Base-by-base conservation (phyloP, 2,888 invertebrate species). In the Sarcophaga rosellei region DNA sequence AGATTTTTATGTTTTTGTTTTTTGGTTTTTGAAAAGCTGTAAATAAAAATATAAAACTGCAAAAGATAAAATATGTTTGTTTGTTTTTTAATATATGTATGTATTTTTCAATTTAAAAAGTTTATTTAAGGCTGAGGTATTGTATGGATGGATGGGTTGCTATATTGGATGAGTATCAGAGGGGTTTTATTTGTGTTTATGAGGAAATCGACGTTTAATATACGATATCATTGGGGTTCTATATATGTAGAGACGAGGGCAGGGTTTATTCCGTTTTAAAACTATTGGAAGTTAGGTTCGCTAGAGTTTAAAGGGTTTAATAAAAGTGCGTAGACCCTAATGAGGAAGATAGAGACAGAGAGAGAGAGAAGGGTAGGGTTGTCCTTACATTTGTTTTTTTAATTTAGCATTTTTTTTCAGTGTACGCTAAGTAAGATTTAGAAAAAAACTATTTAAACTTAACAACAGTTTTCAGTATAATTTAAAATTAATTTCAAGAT, bases 381-480 rank as follows among this genome's bases (percentile, higher is more conserved):
- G 4, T 53, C 35, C 35, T 10, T 35, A 53, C 15, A 3, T 15
- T 0, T 15, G 4, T 15, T 53, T 53, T 53, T 53, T 12, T 12
- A 53, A 17, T 53, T 15, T 53, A 53, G 15, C 53, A 53, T 17
- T 53, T 53, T 17, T 15, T 53, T 59, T 61, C n/a, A 25, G 44
- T 82, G 82, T 82, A 82, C 82, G 82, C 82, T 66, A 77, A 82
- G 82, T 72, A 73, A 72, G 47, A 77, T 82, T 77, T 77, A 77
- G 66, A 74, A 23, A 17, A 47, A 53, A 53, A 15, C 15, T 15
- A 0, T 53, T 53, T 53, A 35, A 10, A 8, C 8, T 8, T 35
- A 10, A 35, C 0, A 35, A 35, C 8, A 35, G 8, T 35, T 35
- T 35, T 8, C 10, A 35, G 10, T 35, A 2, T 8, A 35, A 35